Evolutionary conservation across 2,888 invertebrate species (phyloP).

Genomic region (Zaprionus obscuricornis): DNA sequence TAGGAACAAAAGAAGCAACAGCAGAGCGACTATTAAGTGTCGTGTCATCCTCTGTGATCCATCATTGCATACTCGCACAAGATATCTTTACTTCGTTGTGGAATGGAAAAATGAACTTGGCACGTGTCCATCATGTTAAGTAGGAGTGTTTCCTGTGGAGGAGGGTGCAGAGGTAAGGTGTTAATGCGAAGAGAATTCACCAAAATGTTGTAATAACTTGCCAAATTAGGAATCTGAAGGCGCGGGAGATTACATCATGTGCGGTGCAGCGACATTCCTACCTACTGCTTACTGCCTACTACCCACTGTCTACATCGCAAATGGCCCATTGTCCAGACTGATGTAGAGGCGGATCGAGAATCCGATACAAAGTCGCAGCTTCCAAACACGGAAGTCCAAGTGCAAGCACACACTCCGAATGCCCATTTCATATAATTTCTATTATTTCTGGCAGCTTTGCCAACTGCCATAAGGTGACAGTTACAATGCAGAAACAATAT

Average conservation of each 20-base stretch:
- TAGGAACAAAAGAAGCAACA: constrained; percentile 36
- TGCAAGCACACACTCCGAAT: constrained; percentile 66
- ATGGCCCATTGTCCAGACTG: constrained; percentile 65
- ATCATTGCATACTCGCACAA: constrained; percentile 66
- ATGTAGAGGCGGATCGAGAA: constrained; percentile 10
- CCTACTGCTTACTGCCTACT: too few relatives aligned
- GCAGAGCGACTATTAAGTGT: constrained; percentile 66
- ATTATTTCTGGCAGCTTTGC: constrained; percentile 71
- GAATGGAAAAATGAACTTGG: constrained; percentile 63
- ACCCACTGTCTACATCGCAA: constrained; percentile 28
- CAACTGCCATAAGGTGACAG: constrained; percentile 74
- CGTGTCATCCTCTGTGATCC: constrained; percentile 73
- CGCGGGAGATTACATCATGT: constrained; percentile 50
- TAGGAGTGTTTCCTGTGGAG: constrained; percentile 37
- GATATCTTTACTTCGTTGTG: constrained; percentile 29
- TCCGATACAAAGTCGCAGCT: constrained; percentile 5
- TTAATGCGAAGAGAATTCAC: constrained; percentile 39
- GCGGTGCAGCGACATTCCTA: constrained; percentile 30
- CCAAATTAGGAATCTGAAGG: constrained; percentile 58
- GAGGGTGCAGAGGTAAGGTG: constrained; percentile 43
- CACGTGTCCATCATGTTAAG: constrained; percentile 68
- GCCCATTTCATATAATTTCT: constrained; percentile 76
- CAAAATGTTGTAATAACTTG: constrained; percentile 59
- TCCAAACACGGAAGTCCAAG: constrained; percentile 70
- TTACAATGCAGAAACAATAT: constrained; percentile 75